Evolutionary conservation across 2,888 invertebrate species (phyloP).

Genomic region (Entomobrya proxima): DNA sequence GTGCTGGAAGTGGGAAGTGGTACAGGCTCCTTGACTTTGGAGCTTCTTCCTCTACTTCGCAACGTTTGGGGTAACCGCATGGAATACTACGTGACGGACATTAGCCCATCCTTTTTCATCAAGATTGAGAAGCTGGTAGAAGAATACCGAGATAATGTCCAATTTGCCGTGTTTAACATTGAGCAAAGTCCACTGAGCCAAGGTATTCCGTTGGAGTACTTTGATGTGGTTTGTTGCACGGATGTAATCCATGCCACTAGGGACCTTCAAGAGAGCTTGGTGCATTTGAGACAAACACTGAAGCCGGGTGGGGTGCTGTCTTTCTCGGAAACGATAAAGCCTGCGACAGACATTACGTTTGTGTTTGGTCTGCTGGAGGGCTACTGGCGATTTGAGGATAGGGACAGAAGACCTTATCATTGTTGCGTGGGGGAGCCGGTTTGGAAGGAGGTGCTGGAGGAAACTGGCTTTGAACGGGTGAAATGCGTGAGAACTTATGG

Average conservation of each 20-base stretch:
- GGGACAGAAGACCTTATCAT: slow-evolving; percentile 27
- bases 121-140: slow-evolving; percentile 31
- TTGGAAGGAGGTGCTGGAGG: not conserved
- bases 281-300: slow-evolving; percentile 16
- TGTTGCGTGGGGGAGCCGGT: not conserved
- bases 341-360: not conserved
- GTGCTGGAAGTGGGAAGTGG: slow-evolving; percentile 6
- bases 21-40: not conserved
- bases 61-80: not conserved
- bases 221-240: slow-evolving; percentile 18
- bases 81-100: slow-evolving; percentile 50
- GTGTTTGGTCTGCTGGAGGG: slow-evolving; percentile 49
- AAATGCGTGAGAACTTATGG: not conserved
- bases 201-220: slow-evolving; percentile 43
- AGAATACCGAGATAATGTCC: not conserved
- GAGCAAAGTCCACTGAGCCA: slow-evolving; percentile 44
- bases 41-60: too few species aligned
- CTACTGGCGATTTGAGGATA: slow-evolving; percentile 41
- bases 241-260: slow-evolving; percentile 55
- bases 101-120: slow-evolving; percentile 36
- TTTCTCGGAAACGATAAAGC: slow-evolving; percentile 14
- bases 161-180: slow-evolving; percentile 41
- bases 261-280: slow-evolving; percentile 8
- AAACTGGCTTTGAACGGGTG: not conserved
- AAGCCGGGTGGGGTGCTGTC: slow-evolving; percentile 4